Evolutionary conservation across 2,113 vertebrate species (phyloP), one percentile per base, ranked within the genome.

Genomic region (Vulpes vulpes): DNA sequence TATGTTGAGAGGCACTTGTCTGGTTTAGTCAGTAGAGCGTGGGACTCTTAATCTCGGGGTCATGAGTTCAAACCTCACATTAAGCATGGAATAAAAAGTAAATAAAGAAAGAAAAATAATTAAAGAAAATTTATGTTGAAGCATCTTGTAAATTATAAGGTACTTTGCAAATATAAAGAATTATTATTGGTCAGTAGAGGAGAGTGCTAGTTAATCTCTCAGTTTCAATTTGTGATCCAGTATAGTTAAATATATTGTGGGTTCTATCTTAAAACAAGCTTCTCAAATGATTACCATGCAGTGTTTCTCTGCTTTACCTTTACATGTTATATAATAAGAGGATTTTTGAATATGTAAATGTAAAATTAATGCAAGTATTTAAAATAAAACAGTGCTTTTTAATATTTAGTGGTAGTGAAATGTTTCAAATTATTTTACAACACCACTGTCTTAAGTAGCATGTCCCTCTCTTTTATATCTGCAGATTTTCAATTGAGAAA

Each of bases 401-500:
- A 51, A 0, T 51, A 22, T 80, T 57, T 35, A 78, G 19, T 30
- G 0, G 20, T 17, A n/a, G 25, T 14, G 35, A 65, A 43, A 11
- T 8, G 0, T 62, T 55, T 79, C 12, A 2, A 22, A 22, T 51
- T 9, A 1, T 14, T 71, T 38, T 53, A 12, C 19, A 59, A 3
- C 67, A 15, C 55, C n/a, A 55, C 0, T 7, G 0, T 96, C 51
- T 96, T 88, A 67, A 32, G 88, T 76, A 57, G 84, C 3, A 0
- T 17, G 60, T 19, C 15, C 78, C 89, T 94, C n/a, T 94, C 84
- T 87, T 96, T 97, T 96, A 8, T 94, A 51, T 96, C 20, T 98
- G 20, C 96, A 99, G 99, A 99, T 99, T 99, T 99, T 99, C 99
- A 93, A 99, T 99, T 98, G 99, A 99, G 89, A 99, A 99, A 98